Conservation (phyloP, 2,797 vertebrate species). For the Onychomys leucogaster region DNA sequence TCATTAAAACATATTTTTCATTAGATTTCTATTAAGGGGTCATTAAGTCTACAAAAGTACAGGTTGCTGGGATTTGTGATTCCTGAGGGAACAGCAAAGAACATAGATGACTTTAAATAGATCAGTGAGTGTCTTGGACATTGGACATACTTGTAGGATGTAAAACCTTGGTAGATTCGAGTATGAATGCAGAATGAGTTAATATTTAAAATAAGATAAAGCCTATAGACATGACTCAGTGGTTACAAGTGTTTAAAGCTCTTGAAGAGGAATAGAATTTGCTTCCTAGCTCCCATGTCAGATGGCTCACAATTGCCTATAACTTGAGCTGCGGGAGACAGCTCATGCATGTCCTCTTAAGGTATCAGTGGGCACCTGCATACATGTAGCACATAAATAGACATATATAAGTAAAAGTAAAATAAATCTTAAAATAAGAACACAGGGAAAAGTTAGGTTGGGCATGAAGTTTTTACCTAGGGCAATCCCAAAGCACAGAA, state of each 20-base stretch:
- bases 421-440: background rate
- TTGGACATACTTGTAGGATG: background rate
- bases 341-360: background rate
- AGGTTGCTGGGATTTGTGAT: background rate
- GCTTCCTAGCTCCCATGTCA: too few species aligned
- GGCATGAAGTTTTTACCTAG: background rate
- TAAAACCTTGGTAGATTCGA: background rate
- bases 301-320: too few species aligned
- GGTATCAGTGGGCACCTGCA: background rate
- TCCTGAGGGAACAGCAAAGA: background rate
- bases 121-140: background rate
- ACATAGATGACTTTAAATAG: background rate
- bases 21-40: background rate
- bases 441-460: rapidly evolving
- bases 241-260: background rate
- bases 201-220: background rate
- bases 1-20: background rate
- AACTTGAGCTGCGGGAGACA: background rate
- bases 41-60: background rate
- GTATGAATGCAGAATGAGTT: background rate
- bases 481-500: slow-evolving; percentile 9
- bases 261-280: background rate
- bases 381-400: background rate
- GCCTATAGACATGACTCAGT: background rate
- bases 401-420: background rate